Evolutionary conservation across 2,888 invertebrate genomes (phyloP).

Genomic region (Zygothrica quintamaculata): DNA sequence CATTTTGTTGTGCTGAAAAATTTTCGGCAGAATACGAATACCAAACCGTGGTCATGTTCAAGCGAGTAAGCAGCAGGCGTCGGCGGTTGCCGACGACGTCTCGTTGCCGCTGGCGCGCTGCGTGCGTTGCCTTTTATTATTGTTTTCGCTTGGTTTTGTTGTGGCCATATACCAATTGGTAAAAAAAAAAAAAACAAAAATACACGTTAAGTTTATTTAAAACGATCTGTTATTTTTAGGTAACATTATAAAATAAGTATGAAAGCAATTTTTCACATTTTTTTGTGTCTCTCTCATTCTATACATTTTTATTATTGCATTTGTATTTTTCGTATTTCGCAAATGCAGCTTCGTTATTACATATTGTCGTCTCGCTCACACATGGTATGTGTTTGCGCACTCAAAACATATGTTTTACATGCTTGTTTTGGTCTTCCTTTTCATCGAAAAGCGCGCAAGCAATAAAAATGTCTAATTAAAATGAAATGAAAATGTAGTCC

Average conservation of each 20-base stretch:
- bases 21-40: constrained; percentile 62
- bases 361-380: constrained; percentile 52
- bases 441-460: constrained; percentile 15
- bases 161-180: constrained; percentile 10
- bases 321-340: constrained; percentile 62
- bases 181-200: constrained; percentile 1
- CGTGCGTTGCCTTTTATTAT: constrained; percentile 39
- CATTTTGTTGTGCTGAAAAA: constrained; percentile 49
- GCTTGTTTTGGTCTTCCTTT: constrained; percentile 58
- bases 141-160: constrained; percentile 49
- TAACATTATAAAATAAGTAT: constrained; percentile 47
- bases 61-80: constrained; percentile 67
- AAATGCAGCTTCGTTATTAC: constrained; percentile 51
- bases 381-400: constrained; percentile 27
- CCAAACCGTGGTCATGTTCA: constrained; percentile 77
- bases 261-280: constrained; percentile 52
- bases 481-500: no score
- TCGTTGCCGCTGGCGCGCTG: constrained; percentile 49
- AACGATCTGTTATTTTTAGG: constrained; percentile 16
- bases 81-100: constrained; percentile 58
- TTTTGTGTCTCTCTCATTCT: constrained; percentile 57
- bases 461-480: constrained; percentile 6
- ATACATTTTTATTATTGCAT: constrained; percentile 71
- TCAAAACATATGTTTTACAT: constrained; percentile 64
- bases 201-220: neutral